phyloP scores from a whole-genome alignment of 64 coral and sea anemone genomes.

The Montipora cactus region DNA sequence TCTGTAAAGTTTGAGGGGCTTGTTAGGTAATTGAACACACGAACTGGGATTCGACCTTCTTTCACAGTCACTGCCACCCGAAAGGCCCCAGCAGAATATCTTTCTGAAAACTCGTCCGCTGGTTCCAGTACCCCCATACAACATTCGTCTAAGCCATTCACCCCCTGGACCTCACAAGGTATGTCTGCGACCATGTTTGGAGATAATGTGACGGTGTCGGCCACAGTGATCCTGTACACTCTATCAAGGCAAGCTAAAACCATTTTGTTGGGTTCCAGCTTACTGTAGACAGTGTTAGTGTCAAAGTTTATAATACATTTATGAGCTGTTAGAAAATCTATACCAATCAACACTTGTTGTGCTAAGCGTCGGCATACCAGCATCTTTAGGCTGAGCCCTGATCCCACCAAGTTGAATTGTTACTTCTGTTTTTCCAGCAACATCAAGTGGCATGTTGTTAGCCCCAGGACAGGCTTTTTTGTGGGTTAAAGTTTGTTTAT shows the following conservation, averaged over 20 bases:
- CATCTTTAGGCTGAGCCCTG: neutral
- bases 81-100: slow-evolving; percentile 20
- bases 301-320: too few relatives aligned
- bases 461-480: slow-evolving; percentile 10
- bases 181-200: slow-evolving; percentile 20
- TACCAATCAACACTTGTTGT: slow-evolving; percentile 37
- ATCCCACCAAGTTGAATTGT: slow-evolving; percentile 13
- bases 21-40: slow-evolving; percentile 25
- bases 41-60: slow-evolving; percentile 26
- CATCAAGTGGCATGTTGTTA: slow-evolving; percentile 34
- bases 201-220: slow-evolving; percentile 32
- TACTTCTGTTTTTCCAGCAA: neutral
- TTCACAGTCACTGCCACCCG: slow-evolving; percentile 3
- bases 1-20: slow-evolving; percentile 18
- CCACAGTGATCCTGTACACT: slow-evolving; percentile 35
- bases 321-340: slow-evolving; percentile 43
- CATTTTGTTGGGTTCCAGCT: slow-evolving; percentile 16
- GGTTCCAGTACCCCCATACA: slow-evolving; percentile 46
- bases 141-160: neutral
- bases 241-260: neutral
- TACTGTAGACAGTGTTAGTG: neutral
- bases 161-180: neutral
- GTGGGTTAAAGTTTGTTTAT: neutral
- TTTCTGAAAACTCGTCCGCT: neutral
- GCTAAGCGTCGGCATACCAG: slow-evolving; percentile 23